Base-by-base conservation (phyloP, 2,888 invertebrate genomes). In the Mythimna lalbum region DNA sequence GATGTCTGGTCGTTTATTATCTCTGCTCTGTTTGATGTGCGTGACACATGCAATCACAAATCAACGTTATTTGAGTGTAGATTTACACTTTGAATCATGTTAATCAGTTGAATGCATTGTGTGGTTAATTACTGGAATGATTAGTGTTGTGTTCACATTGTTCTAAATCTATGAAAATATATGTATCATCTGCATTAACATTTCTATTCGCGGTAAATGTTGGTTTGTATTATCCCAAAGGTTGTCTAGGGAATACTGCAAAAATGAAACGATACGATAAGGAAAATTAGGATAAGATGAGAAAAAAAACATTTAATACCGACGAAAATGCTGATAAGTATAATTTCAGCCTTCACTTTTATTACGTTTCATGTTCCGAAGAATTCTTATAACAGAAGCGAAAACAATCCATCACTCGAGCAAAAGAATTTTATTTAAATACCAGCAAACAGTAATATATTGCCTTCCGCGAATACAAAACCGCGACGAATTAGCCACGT, bases 1-100 rank as follows among this genome's bases (percentile, higher is more conserved):
- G 88, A 89, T 89, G 91, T 91, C 92, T 91, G 93, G 86, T 85
- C 83, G 82, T 89, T 88, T 87, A 87, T 91, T 92, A 92, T 92
- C 85, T 80, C 76, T 83, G 80, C 63, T 80, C 81, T 87, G 87
- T 82, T 87, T 87, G 85, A 87, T 85, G 82, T 90, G 73, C 82
- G 83, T 88, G 89, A 87, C 88, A 87, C 85, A 89, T 83, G 85
- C 87, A 89, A 90, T 89, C 87, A 84, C 78, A 86, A 81, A 84
- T 83, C 63, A 81, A 76, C 82, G 84, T 80, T 80, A 84, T 78
- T 67, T 59, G 76, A 72, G 78, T 78, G 73, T 66, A 73, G 73
- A 73, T 69, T 76, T 75, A 77, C 73, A 73, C 53, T 73, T 63
- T 72, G 67, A 82, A 75, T 78, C 67, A 78, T 74, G 63, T 65